These are phyloP conservation scores for Drosophila tsacasi DNA, from an alignment of 1,140 invertebrate genomes.

Conservation along the genomic window DNA sequence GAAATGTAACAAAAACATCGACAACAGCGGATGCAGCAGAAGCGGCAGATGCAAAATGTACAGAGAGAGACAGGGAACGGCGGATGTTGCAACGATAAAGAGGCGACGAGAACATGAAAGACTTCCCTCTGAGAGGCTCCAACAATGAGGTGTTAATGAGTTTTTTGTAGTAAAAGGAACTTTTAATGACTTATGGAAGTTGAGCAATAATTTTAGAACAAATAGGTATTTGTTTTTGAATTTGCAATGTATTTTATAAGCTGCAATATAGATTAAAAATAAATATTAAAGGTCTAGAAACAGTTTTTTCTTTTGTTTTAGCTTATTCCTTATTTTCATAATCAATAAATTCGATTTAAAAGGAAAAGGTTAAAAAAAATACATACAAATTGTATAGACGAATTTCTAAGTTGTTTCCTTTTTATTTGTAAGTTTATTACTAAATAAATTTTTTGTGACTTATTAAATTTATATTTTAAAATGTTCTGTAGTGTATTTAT, in stretches of 20 bases:
- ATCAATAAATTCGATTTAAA: no score
- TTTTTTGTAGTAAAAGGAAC: not conserved
- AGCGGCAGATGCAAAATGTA: conserved; percentile 54
- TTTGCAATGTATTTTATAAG: not conserved
- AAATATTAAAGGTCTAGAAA: not conserved
- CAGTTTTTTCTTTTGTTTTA: not conserved
- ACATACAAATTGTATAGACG: no score
- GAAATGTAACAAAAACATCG: conserved; percentile 56
- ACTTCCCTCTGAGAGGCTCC: conserved; percentile 8
- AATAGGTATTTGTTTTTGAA: not conserved
- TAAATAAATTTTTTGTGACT: no score
- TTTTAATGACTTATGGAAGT: not conserved
- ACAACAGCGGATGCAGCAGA: conserved; percentile 46
- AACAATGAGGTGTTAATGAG: conserved; percentile 25
- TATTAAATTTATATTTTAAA: no score
- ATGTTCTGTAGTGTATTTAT: no score
- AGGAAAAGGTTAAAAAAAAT: no score
- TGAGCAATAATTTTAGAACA: not conserved
- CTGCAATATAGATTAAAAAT: not conserved
- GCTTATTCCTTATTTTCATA: not conserved
- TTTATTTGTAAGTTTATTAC: no score
- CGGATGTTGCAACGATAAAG: conserved; percentile 52
- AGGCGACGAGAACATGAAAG: conserved; percentile 39
- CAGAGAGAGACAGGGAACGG: conserved; percentile 14
- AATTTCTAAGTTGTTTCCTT: no score